These are phyloP conservation scores for Idris sp. DNA, from an alignment of 1,140 invertebrate genomes.

Conservation along the genomic window DNA sequence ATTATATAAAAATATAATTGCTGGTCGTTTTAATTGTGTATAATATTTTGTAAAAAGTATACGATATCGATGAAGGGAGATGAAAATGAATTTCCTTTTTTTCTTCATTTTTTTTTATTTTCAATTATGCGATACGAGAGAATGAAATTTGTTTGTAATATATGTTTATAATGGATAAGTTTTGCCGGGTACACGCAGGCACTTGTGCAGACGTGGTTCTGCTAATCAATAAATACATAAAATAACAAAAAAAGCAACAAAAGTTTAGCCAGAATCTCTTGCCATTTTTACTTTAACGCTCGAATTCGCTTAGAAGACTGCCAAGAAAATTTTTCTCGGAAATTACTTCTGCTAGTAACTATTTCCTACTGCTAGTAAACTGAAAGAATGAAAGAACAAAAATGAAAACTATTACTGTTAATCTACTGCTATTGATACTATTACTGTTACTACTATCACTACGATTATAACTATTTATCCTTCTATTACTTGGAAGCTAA, in stretches of 20 bases:
- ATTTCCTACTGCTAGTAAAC: conserved; percentile 65
- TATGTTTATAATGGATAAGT: conserved; percentile 41
- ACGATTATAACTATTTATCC: conserved; percentile 62
- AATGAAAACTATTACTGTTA: conserved; percentile 63
- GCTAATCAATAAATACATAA: too few species aligned
- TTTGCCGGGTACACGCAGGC: conserved; percentile 39
- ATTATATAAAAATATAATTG: conserved; percentile 10
- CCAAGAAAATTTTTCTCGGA: conserved; percentile 36
- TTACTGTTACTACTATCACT: conserved; percentile 63
- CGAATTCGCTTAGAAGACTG: conserved; percentile 33
- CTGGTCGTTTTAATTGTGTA: conserved; percentile 31
- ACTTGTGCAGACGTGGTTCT: conserved; percentile 35
- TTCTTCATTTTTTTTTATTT: too few species aligned
- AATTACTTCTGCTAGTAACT: conserved; percentile 50
- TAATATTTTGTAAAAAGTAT: conserved; percentile 47
- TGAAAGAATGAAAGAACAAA: conserved; percentile 39
- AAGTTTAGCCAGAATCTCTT: too few species aligned
- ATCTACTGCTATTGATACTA: conserved; percentile 60
- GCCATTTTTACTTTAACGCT: too few species aligned
- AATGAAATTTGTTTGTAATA: conserved; percentile 37
- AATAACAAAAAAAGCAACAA: too few species aligned
- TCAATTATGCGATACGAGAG: conserved; percentile 10
- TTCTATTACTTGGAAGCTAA: conserved; percentile 63
- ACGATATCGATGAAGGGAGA: conserved; percentile 6
- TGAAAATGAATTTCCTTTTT: too few species aligned